phyloP scores from a whole-genome alignment of 1,140 invertebrate genomes.

The Cydia fagiglandana region DNA sequence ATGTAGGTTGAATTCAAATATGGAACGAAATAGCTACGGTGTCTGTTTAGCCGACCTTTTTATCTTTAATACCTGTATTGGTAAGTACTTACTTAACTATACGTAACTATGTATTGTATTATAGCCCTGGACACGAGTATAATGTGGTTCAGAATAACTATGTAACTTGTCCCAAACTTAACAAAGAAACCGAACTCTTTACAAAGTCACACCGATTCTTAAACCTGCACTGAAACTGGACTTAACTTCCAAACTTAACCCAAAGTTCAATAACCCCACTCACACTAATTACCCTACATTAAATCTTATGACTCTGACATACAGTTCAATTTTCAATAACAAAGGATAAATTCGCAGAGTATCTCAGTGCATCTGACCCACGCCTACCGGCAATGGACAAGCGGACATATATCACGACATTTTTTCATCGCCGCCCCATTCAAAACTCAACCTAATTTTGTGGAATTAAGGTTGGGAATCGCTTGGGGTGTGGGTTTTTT shows the following conservation, averaged over 20 bases:
- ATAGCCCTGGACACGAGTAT: no score
- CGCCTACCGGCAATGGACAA: conserved; percentile 69
- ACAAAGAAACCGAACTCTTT: background rate
- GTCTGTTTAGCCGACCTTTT: background rate
- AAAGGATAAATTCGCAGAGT: conserved; percentile 49
- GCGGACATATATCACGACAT: conserved; percentile 68
- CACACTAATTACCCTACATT: conserved; percentile 27
- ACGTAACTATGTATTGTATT: no score
- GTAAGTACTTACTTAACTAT: no score
- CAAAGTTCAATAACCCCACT: conserved; percentile 34
- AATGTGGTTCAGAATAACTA: background rate
- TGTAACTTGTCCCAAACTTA: background rate
- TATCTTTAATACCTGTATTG: background rate
- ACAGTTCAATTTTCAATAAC: conserved; percentile 53
- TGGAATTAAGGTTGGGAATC: conserved; percentile 38
- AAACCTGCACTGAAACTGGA: conserved; percentile 22
- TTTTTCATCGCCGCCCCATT: conserved; percentile 45
- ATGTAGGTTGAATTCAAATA: background rate
- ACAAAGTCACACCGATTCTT: background rate
- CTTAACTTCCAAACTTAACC: conserved; percentile 28
- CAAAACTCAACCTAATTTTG: conserved; percentile 41
- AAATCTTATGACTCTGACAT: conserved; percentile 47
- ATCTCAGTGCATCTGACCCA: conserved; percentile 56
- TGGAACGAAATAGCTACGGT: background rate
- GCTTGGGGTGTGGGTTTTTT: conserved; percentile 34